phyloP scores from a whole-genome alignment of 2,113 vertebrate genomes.

The Uria lomvia region DNA sequence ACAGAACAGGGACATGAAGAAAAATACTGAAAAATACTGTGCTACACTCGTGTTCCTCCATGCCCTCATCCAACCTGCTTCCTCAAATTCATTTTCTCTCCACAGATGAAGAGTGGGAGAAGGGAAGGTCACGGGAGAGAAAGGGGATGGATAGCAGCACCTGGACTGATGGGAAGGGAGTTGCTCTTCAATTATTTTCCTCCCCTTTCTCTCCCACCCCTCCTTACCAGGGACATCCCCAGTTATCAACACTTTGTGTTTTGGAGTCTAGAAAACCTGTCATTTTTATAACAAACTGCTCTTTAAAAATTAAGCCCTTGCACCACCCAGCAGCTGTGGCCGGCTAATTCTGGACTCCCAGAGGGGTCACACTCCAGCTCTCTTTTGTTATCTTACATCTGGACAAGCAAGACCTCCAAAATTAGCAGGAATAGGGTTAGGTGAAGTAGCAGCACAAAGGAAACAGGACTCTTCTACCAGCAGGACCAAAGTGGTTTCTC shows the following conservation, averaged over 20 bases:
- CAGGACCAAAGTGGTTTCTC: neutral
- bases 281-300: neutral
- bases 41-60: neutral
- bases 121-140: neutral
- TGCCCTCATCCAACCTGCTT: neutral
- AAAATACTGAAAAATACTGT: neutral
- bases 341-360: neutral
- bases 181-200: neutral
- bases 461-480: neutral
- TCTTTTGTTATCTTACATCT: neutral
- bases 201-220: neutral
- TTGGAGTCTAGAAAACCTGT: neutral
- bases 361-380: neutral
- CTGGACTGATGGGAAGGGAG: neutral
- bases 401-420: neutral
- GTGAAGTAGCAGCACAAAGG: neutral
- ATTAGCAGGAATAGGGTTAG: neutral
- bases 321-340: neutral
- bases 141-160: neutral
- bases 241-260: neutral
- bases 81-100: neutral
- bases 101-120: neutral
- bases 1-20: neutral
- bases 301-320: neutral
- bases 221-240: neutral